These are phyloP conservation scores for Rugalucina vietnamica DNA, from an alignment of 2,888 invertebrate genomes.

Conservation along the genomic window DNA sequence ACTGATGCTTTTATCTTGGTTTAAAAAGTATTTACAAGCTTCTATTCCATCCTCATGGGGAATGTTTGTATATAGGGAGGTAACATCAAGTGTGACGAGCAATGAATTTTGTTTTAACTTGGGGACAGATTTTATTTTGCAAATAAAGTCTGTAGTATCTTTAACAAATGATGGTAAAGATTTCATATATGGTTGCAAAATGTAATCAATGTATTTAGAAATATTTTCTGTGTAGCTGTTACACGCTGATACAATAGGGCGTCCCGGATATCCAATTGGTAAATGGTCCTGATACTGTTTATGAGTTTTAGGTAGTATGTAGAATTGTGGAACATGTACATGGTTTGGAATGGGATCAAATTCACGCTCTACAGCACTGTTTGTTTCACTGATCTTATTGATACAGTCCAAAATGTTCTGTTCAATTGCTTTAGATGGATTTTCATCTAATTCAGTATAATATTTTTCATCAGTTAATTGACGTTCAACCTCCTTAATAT, in stretches of 20 bases:
- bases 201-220: not conserved
- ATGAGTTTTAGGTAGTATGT: not conserved
- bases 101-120: not conserved
- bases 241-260: not conserved
- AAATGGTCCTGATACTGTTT: not conserved
- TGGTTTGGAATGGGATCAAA: not conserved
- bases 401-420: not conserved
- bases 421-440: not conserved
- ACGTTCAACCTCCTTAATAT: not conserved
- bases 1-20: not conserved
- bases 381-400: not conserved
- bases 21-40: constrained; percentile 14
- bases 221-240: not conserved
- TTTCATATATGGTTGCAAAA: not conserved
- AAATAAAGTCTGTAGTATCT: constrained; percentile 16
- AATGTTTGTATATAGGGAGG: constrained; percentile 17
- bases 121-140: not conserved
- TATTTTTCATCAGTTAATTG: not conserved
- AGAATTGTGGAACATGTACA: not conserved
- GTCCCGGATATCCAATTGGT: not conserved
- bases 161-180: constrained; percentile 16
- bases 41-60: constrained; percentile 20
- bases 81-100: constrained; percentile 8
- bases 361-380: not conserved
- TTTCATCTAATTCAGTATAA: not conserved